Evolutionary conservation across 2,888 invertebrate genomes (phyloP).

Genomic region (Eupithecia vulgata): DNA sequence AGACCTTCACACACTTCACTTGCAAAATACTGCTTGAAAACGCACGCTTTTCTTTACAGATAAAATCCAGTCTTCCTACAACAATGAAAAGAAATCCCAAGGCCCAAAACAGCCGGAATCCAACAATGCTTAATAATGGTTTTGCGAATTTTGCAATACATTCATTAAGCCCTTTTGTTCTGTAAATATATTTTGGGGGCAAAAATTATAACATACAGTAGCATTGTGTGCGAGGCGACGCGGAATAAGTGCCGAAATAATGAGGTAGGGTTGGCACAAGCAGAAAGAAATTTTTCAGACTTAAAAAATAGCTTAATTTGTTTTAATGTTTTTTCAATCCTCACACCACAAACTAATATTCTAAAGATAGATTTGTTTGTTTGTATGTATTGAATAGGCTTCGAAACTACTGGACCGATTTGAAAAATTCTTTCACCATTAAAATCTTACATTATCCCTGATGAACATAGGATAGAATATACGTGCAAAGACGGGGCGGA

Average conservation of each 20-base stretch:
- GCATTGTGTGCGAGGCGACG: constrained; percentile 71
- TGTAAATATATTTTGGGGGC: constrained; percentile 76
- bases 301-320: no score
- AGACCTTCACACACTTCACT: no score
- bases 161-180: constrained; percentile 83
- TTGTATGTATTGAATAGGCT: no score
- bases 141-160: constrained; percentile 79
- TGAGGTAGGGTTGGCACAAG: constrained; percentile 62
- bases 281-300: background rate
- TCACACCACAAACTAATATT: no score
- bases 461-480: no score
- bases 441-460: no score
- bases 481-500: no score
- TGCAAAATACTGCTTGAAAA: no score
- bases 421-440: no score
- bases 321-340: no score
- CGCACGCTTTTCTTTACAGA: background rate
- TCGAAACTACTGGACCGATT: no score
- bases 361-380: no score
- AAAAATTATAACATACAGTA: constrained; percentile 83
- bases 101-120: constrained; percentile 43
- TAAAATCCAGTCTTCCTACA: constrained; percentile 9
- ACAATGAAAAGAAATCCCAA: constrained; percentile 42
- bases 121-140: constrained; percentile 82
- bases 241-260: constrained; percentile 72